Evolutionary conservation across 2,797 vertebrate species (phyloP), one percentile per base, ranked within the genome.

Genomic region (Anguilla marmorata): DNA sequence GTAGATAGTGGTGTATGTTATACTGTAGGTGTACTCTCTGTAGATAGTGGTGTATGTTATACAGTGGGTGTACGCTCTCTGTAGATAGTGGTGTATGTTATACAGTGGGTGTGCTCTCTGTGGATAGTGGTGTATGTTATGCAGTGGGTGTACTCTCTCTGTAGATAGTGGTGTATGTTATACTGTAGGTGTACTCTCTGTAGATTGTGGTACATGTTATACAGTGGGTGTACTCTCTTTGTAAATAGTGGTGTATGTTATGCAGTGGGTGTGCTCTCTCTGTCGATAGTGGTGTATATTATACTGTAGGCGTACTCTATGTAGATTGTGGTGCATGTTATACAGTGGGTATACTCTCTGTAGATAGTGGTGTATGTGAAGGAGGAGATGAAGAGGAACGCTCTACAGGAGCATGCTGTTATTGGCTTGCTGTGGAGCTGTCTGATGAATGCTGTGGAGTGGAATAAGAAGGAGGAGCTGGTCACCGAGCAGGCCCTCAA

Each of bases 401-500:
- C 96, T 33, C 93, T 98, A 86, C 96, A 96, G 2, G 98, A 98
- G 90, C 96, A 96, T 0, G 97, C 97, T 0, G 97, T 98, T 90
- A 97, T 98, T 0, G 97, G 97, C 52, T 95, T 98, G 88, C 93
- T 98, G 87, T 98, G 98, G 98, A 96, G 96, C 12, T 98, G 97
- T 88, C 90, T 98, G 88, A 98, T 98, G 98, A 98, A 98, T 6
- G 97, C 96, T 1, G 97, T 98, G 50, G 98, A 98, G 87, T 98
- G 98, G 97, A 98, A 98, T 93, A 98, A 98, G 93, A 98, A 98
- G 87, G 98, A 98, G 89, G 98, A 98, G 84, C 94, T 98, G 58
- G 97, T 98, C 63, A 97, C 98, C 0, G 97, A 98, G 89, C 98
- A 98, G 92, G 98, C 98, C 27, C 96, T 98, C 30, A 98, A 98